These are phyloP conservation scores for Hoplias malabaricus DNA, from an alignment of 2,113 vertebrate species.

Conservation along the genomic window DNA sequence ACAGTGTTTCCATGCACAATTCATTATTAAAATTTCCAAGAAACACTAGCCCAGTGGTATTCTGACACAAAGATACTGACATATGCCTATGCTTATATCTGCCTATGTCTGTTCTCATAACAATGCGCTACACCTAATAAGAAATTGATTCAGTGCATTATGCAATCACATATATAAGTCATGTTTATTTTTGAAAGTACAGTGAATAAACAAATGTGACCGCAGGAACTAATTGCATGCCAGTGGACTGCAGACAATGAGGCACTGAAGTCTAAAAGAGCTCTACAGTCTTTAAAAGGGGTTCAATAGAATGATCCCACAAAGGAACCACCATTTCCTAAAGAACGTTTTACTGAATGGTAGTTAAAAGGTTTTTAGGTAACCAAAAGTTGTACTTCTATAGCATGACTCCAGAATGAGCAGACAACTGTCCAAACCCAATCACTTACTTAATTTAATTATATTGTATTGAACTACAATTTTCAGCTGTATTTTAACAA, in stretches of 20 bases:
- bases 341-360: neutral
- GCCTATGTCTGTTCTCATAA: no score
- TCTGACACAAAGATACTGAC: neutral
- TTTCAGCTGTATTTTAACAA: neutral
- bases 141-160: no score
- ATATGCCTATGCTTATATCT: no score
- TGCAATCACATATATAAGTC: neutral
- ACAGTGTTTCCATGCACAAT: neutral
- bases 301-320: neutral
- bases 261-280: neutral
- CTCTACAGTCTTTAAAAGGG: neutral
- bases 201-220: neutral
- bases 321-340: neutral
- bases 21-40: neutral
- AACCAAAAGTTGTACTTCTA: neutral
- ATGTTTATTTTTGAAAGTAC: neutral
- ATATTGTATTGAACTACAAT: neutral
- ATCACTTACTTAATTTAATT: no score
- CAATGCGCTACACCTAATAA: no score
- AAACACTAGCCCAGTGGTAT: neutral
- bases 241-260: neutral
- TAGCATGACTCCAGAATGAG: neutral
- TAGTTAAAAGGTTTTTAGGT: neutral
- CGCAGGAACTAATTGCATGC: neutral
- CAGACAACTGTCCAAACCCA: no score